These are phyloP conservation scores for Brienomyrus longianalis DNA, from an alignment of 2,113 vertebrate genomes.

Conservation along the genomic window DNA sequence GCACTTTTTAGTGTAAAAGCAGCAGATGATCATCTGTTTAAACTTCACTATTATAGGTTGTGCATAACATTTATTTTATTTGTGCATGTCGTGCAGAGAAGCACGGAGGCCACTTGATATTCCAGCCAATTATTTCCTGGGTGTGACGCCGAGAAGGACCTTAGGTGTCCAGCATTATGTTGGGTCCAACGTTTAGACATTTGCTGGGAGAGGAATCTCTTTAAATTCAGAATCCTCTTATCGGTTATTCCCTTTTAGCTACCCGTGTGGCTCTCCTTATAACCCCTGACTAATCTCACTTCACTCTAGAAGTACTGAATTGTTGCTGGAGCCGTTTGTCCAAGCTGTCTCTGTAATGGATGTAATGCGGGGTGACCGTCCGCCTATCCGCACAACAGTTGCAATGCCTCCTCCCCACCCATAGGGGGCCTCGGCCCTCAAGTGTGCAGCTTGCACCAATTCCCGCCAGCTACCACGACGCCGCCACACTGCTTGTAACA, in stretches of 20 bases:
- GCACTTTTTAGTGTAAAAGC: background rate
- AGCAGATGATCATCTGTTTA: background rate
- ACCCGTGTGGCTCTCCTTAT: background rate
- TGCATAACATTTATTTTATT: background rate
- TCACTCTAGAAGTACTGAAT: background rate
- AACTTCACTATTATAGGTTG: background rate
- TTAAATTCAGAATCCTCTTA: background rate
- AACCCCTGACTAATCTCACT: background rate
- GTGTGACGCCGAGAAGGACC: background rate
- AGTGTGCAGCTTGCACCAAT: background rate
- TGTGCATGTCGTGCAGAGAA: conserved; percentile 14
- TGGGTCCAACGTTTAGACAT: background rate
- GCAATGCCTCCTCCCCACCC: background rate
- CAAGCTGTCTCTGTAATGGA: background rate
- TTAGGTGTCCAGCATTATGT: background rate
- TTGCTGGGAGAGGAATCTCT: background rate
- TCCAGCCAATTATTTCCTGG: background rate
- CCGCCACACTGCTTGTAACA: background rate
- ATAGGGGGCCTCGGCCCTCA: background rate
- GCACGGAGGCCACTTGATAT: background rate
- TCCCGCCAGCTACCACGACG: background rate
- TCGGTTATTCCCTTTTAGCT: background rate
- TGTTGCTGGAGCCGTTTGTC: background rate
- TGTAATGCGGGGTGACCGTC: background rate
- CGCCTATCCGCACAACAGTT: background rate